A percentile compares a stretch with the other conserved stretches of the same genome.
Evolutionary conservation across 2,888 invertebrate species (phyloP).

Genomic region (Drosophila cracens): DNA sequence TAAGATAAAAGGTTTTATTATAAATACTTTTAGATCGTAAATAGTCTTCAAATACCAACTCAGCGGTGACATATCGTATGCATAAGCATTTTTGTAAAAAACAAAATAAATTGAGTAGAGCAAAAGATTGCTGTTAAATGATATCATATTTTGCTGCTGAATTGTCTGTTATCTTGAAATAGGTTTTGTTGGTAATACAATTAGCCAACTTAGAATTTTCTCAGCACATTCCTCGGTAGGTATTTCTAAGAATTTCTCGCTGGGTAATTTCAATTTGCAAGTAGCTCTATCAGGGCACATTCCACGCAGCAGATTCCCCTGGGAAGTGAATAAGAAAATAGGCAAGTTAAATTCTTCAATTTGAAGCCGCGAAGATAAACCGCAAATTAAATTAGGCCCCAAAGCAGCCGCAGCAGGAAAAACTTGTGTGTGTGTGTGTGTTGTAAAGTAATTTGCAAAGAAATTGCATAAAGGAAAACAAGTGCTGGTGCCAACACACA

Average conservation of each 20-base stretch:
- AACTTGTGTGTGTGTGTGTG: constrained; percentile 36
- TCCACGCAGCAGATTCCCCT: constrained; percentile 31
- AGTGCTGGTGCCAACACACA: constrained; percentile 67
- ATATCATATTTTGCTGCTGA: neutral
- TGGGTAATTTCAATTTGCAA: constrained; percentile 42
- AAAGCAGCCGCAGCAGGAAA: constrained; percentile 31
- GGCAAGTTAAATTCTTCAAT: constrained; percentile 41
- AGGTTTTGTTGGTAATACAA: neutral
- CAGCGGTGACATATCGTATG: neutral
- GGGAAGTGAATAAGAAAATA: constrained; percentile 28
- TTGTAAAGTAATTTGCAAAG: constrained; percentile 74
- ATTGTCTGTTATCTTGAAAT: neutral
- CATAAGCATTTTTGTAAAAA: neutral
- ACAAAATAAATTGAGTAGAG: neutral
- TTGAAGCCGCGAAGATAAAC: constrained; percentile 47
- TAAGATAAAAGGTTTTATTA: constrained; percentile 14
- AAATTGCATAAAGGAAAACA: constrained; percentile 79
- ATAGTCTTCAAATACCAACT: constrained; percentile 5
- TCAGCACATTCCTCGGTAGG: constrained; percentile 24
- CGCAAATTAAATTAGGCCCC: constrained; percentile 75
- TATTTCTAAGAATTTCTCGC: constrained; percentile 34
- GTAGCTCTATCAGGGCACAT: constrained; percentile 36
- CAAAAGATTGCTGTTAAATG: constrained; percentile 1
- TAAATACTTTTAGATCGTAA: constrained; percentile 1
- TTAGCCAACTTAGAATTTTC: constrained; percentile 9